phyloP scores from a whole-genome alignment of 2,113 vertebrate genomes.

The Cynopterus brachyotis region DNA sequence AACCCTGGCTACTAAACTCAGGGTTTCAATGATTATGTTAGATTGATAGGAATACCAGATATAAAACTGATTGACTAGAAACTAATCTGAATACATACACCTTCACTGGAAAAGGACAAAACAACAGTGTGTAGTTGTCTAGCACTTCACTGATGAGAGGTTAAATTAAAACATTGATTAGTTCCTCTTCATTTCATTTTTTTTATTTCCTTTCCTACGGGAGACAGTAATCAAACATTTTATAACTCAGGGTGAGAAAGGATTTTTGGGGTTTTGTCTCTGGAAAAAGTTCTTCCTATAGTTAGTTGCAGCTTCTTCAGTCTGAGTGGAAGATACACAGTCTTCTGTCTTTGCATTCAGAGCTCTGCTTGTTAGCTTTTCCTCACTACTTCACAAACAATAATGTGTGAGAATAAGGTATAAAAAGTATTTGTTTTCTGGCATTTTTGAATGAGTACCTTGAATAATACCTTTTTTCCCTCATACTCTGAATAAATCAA shows the following conservation, averaged over 20 bases:
- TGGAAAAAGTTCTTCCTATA: background rate
- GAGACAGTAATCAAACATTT: background rate
- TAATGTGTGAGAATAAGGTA: background rate
- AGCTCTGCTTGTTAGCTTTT: background rate
- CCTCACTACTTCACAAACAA: background rate
- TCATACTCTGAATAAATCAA: conserved; percentile 42
- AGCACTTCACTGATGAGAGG: background rate
- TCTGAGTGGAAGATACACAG: background rate
- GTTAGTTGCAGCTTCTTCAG: background rate
- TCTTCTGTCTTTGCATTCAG: background rate
- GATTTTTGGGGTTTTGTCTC: background rate
- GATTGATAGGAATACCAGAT: background rate
- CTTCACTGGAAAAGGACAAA: background rate
- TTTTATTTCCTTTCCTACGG: background rate
- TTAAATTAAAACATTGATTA: background rate
- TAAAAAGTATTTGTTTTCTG: conserved; percentile 34
- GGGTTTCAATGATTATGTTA: background rate
- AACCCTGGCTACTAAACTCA: background rate
- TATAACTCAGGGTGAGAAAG: background rate
- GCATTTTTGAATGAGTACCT: conserved; percentile 45
- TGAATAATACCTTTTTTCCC: background rate
- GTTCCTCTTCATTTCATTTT: background rate
- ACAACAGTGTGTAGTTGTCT: background rate
- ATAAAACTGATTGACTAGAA: background rate
- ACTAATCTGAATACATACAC: background rate